phyloP scores from a whole-genome alignment of 2,113 vertebrate genomes.

The Alexandromys fortis region DNA sequence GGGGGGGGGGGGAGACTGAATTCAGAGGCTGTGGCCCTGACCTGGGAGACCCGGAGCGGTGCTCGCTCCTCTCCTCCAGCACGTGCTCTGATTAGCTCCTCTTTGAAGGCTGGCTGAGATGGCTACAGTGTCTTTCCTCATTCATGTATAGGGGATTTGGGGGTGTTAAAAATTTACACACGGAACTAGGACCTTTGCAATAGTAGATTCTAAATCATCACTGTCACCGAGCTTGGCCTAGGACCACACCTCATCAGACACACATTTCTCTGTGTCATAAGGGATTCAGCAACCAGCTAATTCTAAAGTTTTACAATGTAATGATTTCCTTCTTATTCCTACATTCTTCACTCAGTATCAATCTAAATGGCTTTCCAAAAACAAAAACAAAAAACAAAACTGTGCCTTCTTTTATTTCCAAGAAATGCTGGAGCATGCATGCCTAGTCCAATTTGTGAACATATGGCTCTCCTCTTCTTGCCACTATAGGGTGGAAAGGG shows the following conservation, averaged over 20 bases:
- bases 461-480: background rate
- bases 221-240: constrained; percentile 69
- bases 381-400: background rate
- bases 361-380: constrained; percentile 34
- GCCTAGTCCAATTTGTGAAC: constrained; percentile 69
- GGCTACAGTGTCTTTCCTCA: constrained; percentile 76
- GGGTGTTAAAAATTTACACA: constrained; percentile 79
- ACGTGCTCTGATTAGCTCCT: constrained; percentile 70
- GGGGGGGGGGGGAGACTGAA: constrained; percentile 69
- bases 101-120: constrained; percentile 80
- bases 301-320: constrained; percentile 59
- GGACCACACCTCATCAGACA: constrained; percentile 69
- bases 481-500: background rate
- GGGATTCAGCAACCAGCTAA: constrained; percentile 64
- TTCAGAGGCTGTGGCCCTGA: constrained; percentile 78
- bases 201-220: constrained; percentile 74
- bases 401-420: constrained; percentile 75
- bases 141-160: constrained; percentile 73
- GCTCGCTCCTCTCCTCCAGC: constrained; percentile 68
- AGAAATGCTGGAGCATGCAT: constrained; percentile 55
- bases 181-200: constrained; percentile 55
- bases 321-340: constrained; percentile 67
- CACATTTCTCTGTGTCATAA: constrained; percentile 70
- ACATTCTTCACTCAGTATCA: constrained; percentile 56
- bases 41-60: constrained; percentile 74